These are phyloP conservation scores for Drosophila navojoa DNA, from an alignment of 1,140 invertebrate species.

Conservation along the genomic window DNA sequence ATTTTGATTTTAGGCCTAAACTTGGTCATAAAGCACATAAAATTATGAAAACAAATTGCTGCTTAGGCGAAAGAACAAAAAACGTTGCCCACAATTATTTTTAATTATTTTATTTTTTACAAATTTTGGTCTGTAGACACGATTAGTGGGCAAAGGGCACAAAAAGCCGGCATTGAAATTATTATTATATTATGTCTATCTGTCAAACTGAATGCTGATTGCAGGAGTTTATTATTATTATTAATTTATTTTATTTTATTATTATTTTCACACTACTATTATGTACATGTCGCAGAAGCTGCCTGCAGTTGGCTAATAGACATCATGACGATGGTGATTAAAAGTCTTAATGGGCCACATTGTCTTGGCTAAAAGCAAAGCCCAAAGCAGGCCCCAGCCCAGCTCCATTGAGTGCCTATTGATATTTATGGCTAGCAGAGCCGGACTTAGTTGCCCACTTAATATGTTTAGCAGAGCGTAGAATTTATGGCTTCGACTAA, in stretches of 20 bases:
- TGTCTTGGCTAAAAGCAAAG: constrained; percentile 35
- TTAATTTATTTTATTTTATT: background rate
- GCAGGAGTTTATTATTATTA: constrained; percentile 54
- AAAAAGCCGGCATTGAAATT: constrained; percentile 14
- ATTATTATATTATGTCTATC: constrained; percentile 22
- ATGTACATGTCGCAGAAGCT: constrained; percentile 15
- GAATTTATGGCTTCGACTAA: constrained; percentile 62
- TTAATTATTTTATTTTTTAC: constrained; percentile 42
- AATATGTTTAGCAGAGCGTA: constrained; percentile 36
- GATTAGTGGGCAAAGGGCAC: background rate
- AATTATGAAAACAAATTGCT: no score
- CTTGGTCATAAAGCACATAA: no score
- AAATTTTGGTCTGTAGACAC: constrained; percentile 9
- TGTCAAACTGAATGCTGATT: constrained; percentile 14
- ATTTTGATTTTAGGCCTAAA: no score
- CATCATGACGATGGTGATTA: constrained; percentile 42
- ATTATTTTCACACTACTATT: constrained; percentile 56
- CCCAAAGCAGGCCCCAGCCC: background rate
- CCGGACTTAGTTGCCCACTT: constrained; percentile 49
- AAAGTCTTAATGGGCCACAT: constrained; percentile 50
- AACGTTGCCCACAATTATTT: constrained; percentile 36
- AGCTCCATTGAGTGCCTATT: constrained; percentile 72
- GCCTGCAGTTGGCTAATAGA: constrained; percentile 43
- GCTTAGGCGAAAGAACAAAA: no score
- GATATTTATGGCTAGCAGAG: constrained; percentile 60